Conservation (phyloP, 2,797 vertebrate genomes). For the Eulemur rubriventer region DNA sequence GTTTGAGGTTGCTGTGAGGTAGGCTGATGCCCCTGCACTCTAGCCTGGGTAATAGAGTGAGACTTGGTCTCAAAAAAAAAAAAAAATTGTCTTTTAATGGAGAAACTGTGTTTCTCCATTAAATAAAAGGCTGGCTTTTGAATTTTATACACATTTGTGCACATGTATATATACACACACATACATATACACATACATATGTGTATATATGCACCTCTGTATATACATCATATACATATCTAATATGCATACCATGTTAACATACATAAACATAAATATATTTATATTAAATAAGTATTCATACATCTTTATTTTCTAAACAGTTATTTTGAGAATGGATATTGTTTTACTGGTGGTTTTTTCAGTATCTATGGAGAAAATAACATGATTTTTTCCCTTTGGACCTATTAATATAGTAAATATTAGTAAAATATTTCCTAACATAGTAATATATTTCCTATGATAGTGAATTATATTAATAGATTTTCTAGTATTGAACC, state of each 20-base stretch:
- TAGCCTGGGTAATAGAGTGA: no score
- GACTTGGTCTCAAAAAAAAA: no score
- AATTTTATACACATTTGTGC: neutral
- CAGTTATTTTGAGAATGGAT: neutral
- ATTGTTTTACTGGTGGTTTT: neutral
- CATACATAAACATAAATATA: neutral
- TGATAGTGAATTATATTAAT: neutral
- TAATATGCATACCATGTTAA: neutral
- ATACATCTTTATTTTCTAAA: neutral
- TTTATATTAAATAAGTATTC: neutral
- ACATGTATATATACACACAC: no score
- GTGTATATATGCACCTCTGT: neutral
- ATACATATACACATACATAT: no score
- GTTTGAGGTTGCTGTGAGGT: no score
- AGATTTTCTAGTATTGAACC: neutral
- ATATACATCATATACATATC: neutral
- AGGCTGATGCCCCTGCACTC: no score
- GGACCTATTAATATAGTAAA: neutral
- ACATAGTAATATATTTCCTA: neutral
- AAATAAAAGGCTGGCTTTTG: constrained; percentile 10
- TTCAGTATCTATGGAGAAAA: neutral
- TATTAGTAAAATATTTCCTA: neutral
- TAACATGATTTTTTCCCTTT: neutral
- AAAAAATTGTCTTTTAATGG: neutral
- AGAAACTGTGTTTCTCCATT: constrained; percentile 33